Evolutionary conservation across 2,888 invertebrate species (phyloP), one percentile per base, ranked within the genome.

Genomic region (Apotomis capreana): DNA sequence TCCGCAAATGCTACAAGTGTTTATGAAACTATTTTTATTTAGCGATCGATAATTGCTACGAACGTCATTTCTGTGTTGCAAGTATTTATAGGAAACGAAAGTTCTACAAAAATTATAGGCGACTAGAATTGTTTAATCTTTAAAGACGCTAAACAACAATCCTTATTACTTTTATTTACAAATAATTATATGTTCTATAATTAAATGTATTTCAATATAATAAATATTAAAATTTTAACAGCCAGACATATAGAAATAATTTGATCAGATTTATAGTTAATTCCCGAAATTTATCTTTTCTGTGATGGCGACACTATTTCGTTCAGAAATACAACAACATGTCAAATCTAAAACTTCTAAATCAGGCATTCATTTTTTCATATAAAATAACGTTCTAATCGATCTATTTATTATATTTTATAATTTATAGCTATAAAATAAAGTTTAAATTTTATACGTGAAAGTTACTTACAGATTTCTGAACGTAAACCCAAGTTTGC

Each of bases 41-140:
- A 62, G 63, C 68, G 59, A 72, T 72, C 72, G 72, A 72, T 72
- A 68, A 72, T 59, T 15, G 44, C 68, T 63, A 46, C 62, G 72
- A 72, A 72, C 72, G 72, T 72, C 72, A 72, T 72, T 59, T 37
- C 46, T 46, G 63, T 72, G 46, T 72, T 72, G 72, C 68, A 57
- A 68, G 58, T 13, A 0, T 36, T 36, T 2, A 58, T 8, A 9
- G 3, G 9, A 9, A 9, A 3, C 3, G 5, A 49, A 9, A 49
- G 40, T 49, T 49, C 9, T 10, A 49, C 6, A 9, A 4, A 49
- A 49, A 10, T 9, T 49, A 10, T 49, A 49, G 40, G 3, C 2
- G 3, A 6, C 9, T 49, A 0, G 9, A 49, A 49, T 10, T 3
- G 49, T 10, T 9, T 3, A 49, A 49, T 49, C 6, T 2, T 37